Base-by-base conservation (phyloP, 92 coral and sea anemone species). In the Bergia sp. region DNA sequence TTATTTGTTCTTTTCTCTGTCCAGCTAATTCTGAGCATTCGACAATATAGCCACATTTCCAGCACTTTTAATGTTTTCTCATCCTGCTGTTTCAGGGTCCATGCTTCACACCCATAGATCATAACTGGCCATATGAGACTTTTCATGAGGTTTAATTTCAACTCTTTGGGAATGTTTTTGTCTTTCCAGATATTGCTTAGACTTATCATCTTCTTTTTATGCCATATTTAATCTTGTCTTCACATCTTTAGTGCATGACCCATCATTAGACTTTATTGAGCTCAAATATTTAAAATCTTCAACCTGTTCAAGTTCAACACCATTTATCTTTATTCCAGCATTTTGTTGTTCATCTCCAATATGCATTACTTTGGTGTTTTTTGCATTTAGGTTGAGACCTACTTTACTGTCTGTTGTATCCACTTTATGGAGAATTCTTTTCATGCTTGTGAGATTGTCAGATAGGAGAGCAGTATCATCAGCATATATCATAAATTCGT, bases 291-390 rank as follows among this genome's bases (percentile, higher is more conserved):
- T 72, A 36, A 72, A 72, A 72, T 72, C 76, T 72, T 72, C 21
- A 7, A 72, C 76, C 23, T 72, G 37, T 21, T 72, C 76, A 21
- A 72, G 37, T 72, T 21, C 37, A 18, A 36, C 37, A 36, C 76
- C 76, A 36, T 72, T 72, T 18, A 72, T 72, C 76, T 72, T 72
- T 18, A 72, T 72, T 72, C 37, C 39, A 55, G 64, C 64, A 21
- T 72, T 72, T 72, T 72, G 37, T 72, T 72, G 37, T 36, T 72
- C 76, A 72, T 36, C 37, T 72, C 76, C 76, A 72, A 72, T 72
- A 36, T 72, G 76, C 76, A 72, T 72, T 72, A 72, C 37, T 72
- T 72, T 72, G 23, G 76, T 72, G n/a, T 72, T 72, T 72, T 72
- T 72, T 18, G 40, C 76, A 72, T 72, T 72, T 72, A 72, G 76